phyloP scores from a whole-genome alignment of 2,888 invertebrate genomes.

The Xestia xanthographa region DNA sequence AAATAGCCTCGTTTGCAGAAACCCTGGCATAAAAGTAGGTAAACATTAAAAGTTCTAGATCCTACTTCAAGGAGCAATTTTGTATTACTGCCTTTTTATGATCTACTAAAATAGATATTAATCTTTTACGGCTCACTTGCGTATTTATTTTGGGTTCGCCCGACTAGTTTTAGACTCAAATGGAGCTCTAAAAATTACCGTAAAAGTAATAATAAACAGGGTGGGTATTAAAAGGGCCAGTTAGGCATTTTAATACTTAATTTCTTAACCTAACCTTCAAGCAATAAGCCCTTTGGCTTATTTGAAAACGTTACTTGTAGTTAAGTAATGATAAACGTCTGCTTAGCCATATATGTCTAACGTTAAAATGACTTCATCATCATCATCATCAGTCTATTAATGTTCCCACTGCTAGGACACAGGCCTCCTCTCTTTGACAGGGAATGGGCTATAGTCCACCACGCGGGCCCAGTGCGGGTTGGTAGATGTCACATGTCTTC shows the following conservation, averaged over 20 bases:
- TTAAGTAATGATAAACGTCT: neutral
- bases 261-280: neutral
- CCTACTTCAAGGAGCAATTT: conserved; percentile 1
- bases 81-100: conserved; percentile 15
- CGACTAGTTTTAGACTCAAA: neutral
- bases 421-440: no score
- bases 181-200: conserved; percentile 13
- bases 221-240: neutral
- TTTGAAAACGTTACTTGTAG: neutral
- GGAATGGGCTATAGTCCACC: no score
- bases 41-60: conserved; percentile 9
- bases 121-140: conserved; percentile 11
- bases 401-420: no score
- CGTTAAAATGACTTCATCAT: no score
- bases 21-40: neutral
- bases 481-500: no score
- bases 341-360: no score
- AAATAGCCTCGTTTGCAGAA: neutral
- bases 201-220: conserved; percentile 14
- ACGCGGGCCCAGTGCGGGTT: no score
- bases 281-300: neutral
- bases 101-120: conserved; percentile 23
- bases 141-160: conserved; percentile 19
- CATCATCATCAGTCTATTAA: no score
- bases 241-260: neutral